These are phyloP conservation scores for Hoplodrina ambigua DNA, from an alignment of 2,888 invertebrate genomes.

Conservation along the genomic window DNA sequence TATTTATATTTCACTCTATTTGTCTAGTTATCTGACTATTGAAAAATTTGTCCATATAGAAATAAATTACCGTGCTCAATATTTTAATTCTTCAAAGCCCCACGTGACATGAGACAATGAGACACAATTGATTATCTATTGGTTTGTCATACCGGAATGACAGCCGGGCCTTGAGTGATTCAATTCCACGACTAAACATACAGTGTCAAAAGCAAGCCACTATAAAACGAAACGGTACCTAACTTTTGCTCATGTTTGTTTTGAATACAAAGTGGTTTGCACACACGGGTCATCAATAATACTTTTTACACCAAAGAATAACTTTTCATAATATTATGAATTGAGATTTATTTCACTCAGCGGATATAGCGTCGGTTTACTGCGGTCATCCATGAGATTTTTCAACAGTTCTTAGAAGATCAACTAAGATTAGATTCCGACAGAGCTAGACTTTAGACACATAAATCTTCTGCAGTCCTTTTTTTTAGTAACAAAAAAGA, in stretches of 20 bases:
- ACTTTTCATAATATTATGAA: constrained; percentile 29
- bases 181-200: neutral
- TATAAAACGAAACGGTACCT: constrained; percentile 24
- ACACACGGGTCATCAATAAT: constrained; percentile 24
- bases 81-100: too few relatives aligned
- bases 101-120: too few relatives aligned
- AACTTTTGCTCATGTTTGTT: constrained; percentile 42
- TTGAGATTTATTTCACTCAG: constrained; percentile 44
- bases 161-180: too few relatives aligned
- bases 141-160: too few relatives aligned
- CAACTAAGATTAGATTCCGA: constrained; percentile 17
- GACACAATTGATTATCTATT: too few relatives aligned
- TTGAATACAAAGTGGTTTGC: constrained; percentile 54
- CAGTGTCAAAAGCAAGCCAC: constrained; percentile 11
- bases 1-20: too few relatives aligned
- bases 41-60: too few relatives aligned
- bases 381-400: constrained; percentile 17
- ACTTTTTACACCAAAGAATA: constrained; percentile 46
- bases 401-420: constrained; percentile 41
- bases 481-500: neutral
- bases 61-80: too few relatives aligned
- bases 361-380: constrained; percentile 29
- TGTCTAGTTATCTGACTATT: too few relatives aligned
- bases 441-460: neutral
- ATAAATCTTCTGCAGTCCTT: neutral